phyloP scores from a whole-genome alignment of 1,140 invertebrate genomes.

The Mycetomoellerius zeteki region DNA sequence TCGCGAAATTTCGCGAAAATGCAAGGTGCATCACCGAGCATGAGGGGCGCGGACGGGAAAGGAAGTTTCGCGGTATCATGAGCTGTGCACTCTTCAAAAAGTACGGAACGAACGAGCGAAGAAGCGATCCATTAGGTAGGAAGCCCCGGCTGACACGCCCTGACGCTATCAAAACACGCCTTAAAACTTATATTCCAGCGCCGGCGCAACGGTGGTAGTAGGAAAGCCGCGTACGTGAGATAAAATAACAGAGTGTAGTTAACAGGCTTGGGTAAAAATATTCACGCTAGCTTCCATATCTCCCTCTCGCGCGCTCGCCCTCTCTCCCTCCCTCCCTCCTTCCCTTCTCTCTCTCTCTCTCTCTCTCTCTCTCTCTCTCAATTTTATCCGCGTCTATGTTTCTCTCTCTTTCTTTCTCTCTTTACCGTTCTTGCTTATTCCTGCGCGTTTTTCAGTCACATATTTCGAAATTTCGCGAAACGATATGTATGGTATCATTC shows the following conservation, averaged over 20 bases:
- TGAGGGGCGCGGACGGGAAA: neutral
- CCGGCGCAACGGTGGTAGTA: constrained; percentile 67
- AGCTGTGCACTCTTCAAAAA: constrained; percentile 75
- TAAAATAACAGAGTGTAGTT: constrained; percentile 84
- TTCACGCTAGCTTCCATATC: constrained; percentile 77
- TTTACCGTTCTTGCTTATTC: constrained; percentile 50
- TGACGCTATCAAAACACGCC: constrained; percentile 85
- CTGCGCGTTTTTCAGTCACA: constrained; percentile 30
- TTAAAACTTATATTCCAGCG: constrained; percentile 84
- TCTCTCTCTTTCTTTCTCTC: constrained; percentile 23
- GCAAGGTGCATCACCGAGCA: neutral
- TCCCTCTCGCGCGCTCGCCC: constrained; percentile 53
- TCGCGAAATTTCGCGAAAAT: constrained; percentile 14
- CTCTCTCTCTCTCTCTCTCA: neutral
- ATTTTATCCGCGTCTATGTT: constrained; percentile 46
- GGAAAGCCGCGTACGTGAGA: constrained; percentile 81
- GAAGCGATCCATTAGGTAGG: constrained; percentile 84
- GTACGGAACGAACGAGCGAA: constrained; percentile 76
- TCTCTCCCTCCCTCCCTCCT: neutral
- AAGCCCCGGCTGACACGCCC: constrained; percentile 83
- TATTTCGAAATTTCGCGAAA: constrained; percentile 35
- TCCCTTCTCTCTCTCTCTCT: neutral
- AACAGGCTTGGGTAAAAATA: constrained; percentile 83
- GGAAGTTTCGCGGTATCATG: constrained; percentile 68
- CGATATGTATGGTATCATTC: constrained; percentile 28